Evolutionary conservation across 2,113 vertebrate species (phyloP).

Genomic region (Phainopepla nitens): DNA sequence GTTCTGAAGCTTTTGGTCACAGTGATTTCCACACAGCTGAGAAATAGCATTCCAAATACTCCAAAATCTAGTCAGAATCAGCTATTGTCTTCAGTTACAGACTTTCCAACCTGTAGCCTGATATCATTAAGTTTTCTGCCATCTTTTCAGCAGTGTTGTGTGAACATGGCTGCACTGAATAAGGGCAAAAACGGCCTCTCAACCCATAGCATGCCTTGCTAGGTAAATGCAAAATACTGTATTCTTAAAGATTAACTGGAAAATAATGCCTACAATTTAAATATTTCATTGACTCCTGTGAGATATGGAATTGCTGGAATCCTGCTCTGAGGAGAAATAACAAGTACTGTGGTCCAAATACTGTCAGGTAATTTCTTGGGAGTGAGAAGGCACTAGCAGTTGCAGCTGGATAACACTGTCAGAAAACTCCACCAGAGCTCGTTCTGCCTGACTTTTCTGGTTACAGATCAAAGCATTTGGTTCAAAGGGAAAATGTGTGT

Average conservation of each 20-base stretch:
- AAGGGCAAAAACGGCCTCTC: neutral
- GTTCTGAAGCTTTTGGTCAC: neutral
- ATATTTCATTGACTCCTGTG: rapidly evolving
- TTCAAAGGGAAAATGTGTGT: neutral
- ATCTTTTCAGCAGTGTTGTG: neutral
- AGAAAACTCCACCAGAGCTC: neutral
- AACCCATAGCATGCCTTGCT: neutral
- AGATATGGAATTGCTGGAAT: neutral
- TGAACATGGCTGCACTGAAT: neutral
- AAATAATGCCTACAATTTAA: neutral
- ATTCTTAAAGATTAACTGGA: neutral
- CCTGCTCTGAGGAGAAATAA: neutral
- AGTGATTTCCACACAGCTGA: neutral
- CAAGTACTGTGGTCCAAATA: neutral
- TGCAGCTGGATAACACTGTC: neutral
- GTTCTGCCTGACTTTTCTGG: neutral
- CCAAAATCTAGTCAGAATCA: neutral
- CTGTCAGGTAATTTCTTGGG: neutral
- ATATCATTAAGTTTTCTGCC: neutral
- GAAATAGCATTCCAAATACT: neutral
- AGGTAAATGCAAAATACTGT: neutral
- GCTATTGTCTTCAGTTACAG: neutral
- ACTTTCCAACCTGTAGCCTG: neutral
- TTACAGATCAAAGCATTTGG: neutral
- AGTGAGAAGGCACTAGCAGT: neutral